Conservation (phyloP, 2,888 invertebrate species). For the Baccha elongata region DNA sequence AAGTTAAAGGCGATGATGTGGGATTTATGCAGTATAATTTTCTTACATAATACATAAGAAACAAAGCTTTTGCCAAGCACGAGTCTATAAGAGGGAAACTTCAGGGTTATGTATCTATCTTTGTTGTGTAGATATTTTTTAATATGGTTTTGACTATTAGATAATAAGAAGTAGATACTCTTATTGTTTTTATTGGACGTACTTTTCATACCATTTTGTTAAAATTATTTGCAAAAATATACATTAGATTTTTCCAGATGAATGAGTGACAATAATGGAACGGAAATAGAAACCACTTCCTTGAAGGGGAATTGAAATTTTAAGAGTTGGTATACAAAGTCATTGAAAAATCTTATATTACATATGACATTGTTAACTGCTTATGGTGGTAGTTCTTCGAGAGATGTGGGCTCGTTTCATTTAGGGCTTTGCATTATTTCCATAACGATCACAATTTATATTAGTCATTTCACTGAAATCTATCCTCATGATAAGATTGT, state of each 20-base stretch:
- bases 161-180: neutral
- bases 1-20: slow-evolving; percentile 27
- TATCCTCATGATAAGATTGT: too few relatives aligned
- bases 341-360: too few relatives aligned
- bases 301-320: too few relatives aligned
- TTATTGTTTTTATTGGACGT: neutral
- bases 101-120: too few relatives aligned
- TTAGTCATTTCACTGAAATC: too few relatives aligned
- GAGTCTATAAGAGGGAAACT: neutral
- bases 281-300: neutral
- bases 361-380: too few relatives aligned
- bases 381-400: too few relatives aligned
- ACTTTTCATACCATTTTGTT: slow-evolving; percentile 9
- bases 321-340: too few relatives aligned
- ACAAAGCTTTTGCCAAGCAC: slow-evolving; percentile 6
- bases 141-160: slow-evolving; percentile 12
- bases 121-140: slow-evolving; percentile 16
- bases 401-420: too few relatives aligned
- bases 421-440: too few relatives aligned
- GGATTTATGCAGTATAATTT: slow-evolving; percentile 24
- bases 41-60: neutral
- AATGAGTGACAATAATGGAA: neutral
- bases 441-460: too few relatives aligned
- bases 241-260: slow-evolving; percentile 17
- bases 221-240: slow-evolving; percentile 18